phyloP scores from a whole-genome alignment of 1,140 invertebrate genomes.

The Dendroctonus ponderosae region DNA sequence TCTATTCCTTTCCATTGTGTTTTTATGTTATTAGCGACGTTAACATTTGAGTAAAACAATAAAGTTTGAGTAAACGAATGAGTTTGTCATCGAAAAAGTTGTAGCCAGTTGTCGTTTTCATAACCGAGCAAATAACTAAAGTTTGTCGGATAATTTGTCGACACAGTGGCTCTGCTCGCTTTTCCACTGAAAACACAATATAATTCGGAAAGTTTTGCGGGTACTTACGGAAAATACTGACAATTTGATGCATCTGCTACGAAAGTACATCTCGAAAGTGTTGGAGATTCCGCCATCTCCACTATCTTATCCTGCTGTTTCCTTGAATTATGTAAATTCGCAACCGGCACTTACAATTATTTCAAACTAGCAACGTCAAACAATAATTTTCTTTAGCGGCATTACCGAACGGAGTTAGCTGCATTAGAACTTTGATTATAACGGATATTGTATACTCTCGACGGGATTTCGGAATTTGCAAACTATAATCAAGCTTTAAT shows the following conservation, averaged over 20 bases:
- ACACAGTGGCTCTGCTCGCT: constrained; percentile 11
- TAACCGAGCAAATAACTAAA: constrained; percentile 25
- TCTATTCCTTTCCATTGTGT: background rate
- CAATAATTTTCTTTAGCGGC: background rate
- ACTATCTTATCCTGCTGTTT: background rate
- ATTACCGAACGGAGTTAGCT: too few species aligned
- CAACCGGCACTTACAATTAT: background rate
- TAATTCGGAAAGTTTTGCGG: constrained; percentile 11
- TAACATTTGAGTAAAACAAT: background rate
- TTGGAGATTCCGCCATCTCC: background rate
- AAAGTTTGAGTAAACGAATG: constrained; percentile 1
- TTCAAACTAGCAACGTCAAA: background rate
- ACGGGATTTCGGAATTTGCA: too few species aligned
- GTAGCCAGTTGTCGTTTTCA: constrained; percentile 18
- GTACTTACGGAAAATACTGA: constrained; percentile 13
- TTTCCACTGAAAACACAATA: constrained; percentile 9
- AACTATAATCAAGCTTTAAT: too few species aligned
- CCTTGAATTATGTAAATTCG: constrained; percentile 1
- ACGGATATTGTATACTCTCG: too few species aligned
- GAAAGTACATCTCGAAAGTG: constrained; percentile 1
- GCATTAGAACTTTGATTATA: too few species aligned
- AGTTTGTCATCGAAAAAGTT: background rate
- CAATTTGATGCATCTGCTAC: constrained; percentile 13
- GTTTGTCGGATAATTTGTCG: constrained; percentile 21
- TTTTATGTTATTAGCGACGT: background rate